These are phyloP conservation scores for Oophaga sylvatica DNA, from an alignment of 2,797 vertebrate species.

Conservation along the genomic window DNA sequence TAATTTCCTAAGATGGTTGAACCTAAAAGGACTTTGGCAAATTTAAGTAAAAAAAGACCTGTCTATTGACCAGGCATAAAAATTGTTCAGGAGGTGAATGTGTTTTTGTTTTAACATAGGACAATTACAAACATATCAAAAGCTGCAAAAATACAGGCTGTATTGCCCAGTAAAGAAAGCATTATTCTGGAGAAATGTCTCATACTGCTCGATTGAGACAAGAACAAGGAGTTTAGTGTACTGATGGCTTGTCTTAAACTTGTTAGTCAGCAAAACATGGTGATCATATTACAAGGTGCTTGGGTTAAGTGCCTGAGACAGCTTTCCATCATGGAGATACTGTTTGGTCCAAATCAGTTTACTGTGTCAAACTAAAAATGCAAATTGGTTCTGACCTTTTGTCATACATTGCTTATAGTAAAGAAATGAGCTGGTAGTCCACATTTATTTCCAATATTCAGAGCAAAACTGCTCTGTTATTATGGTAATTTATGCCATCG, in stretches of 20 bases:
- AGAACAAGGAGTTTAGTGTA: conserved; percentile 47
- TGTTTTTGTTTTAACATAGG: conserved; percentile 39
- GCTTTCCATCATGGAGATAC: conserved; percentile 7
- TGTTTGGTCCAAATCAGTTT: conserved; percentile 12
- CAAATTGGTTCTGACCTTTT: background rate
- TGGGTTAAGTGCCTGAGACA: conserved; percentile 32
- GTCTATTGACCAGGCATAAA: conserved; percentile 24
- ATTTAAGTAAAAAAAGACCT: background rate
- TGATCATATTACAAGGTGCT: conserved; percentile 48
- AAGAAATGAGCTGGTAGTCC: background rate
- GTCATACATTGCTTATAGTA: background rate
- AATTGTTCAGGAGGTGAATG: conserved; percentile 18
- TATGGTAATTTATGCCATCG: background rate
- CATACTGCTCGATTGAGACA: conserved; percentile 44
- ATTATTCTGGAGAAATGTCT: conserved; percentile 44
- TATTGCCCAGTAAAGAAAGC: conserved; percentile 34
- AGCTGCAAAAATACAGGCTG: conserved; percentile 43
- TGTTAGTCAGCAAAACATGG: conserved; percentile 31
- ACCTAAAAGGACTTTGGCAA: background rate
- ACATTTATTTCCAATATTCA: background rate
- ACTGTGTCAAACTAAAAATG: background rate
- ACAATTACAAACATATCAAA: conserved; percentile 39
- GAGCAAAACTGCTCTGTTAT: background rate
- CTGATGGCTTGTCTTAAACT: conserved; percentile 11
- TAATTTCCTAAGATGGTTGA: background rate